Conservation (phyloP, 1,140 invertebrate species). For the Aradophagus sp. region DNA sequence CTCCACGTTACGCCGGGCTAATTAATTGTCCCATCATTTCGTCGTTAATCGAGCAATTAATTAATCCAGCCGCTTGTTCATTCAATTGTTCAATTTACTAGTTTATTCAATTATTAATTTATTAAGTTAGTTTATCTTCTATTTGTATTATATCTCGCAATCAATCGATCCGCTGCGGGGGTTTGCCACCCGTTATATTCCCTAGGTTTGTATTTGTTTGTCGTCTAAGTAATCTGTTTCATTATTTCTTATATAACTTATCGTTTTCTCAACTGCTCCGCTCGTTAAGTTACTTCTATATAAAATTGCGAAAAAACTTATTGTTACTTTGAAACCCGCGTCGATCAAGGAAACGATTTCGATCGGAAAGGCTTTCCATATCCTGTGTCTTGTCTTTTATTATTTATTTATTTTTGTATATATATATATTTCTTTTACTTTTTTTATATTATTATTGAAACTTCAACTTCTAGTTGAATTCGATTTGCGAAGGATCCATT, state of each 20-base stretch:
- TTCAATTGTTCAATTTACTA: too few species aligned
- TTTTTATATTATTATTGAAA: constrained; percentile 14
- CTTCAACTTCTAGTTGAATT: constrained; percentile 39
- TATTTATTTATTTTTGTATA: too few species aligned
- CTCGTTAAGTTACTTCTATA: constrained; percentile 52
- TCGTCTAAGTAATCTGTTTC: constrained; percentile 42
- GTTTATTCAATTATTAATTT: constrained; percentile 14
- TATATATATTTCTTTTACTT: too few species aligned
- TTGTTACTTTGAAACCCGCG: constrained; percentile 55
- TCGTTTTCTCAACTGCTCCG: too few species aligned
- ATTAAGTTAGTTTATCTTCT: constrained; percentile 13
- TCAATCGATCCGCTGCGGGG: constrained; percentile 30
- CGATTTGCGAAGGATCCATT: constrained; percentile 40
- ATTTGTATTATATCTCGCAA: constrained; percentile 17
- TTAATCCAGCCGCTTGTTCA: too few species aligned
- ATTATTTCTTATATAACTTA: constrained; percentile 38
- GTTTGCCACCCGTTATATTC: constrained; percentile 15
- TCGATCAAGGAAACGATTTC: too few species aligned
- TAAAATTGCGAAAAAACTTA: constrained; percentile 59
- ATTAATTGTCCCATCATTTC: constrained; percentile 8
- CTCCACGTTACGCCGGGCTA: too few species aligned
- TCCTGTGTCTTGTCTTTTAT: constrained; percentile 28
- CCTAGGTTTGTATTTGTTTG: constrained; percentile 31
- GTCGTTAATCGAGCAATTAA: constrained; percentile 8
- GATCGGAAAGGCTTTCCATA: constrained; percentile 38